phyloP scores from a whole-genome alignment of 2,113 vertebrate genomes.

The Myodes glareolus region DNA sequence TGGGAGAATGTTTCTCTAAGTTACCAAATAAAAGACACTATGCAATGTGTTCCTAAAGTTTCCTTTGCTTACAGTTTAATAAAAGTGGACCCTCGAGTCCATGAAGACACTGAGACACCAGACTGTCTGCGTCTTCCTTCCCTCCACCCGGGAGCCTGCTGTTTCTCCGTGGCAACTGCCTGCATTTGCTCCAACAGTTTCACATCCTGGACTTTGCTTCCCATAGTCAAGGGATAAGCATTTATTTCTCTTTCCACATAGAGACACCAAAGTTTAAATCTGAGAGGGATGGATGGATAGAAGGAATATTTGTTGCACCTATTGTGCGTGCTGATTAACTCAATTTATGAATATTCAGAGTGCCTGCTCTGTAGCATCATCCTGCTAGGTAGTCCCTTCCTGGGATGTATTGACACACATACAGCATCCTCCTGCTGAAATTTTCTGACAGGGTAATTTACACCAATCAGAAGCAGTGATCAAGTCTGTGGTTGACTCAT shows the following conservation, averaged over 20 bases:
- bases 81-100: neutral
- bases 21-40: slow-evolving; percentile 82
- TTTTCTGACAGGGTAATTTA: neutral
- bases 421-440: neutral
- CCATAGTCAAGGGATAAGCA: neutral
- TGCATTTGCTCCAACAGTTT: neutral
- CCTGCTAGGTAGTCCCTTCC: neutral
- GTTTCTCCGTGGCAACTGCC: neutral
- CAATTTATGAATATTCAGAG: neutral
- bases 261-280: slow-evolving; percentile 5
- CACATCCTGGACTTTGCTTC: neutral
- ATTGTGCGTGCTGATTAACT: neutral
- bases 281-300: neutral
- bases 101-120: neutral
- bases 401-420: neutral
- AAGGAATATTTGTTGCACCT: slow-evolving; percentile 22
- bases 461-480: neutral
- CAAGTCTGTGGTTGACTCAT: neutral
- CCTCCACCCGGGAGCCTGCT: neutral
- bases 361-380: neutral
- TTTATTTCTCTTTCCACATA: neutral
- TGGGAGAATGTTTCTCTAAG: slow-evolving; percentile 29
- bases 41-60: neutral
- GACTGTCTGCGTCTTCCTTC: neutral
- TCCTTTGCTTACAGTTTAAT: slow-evolving; percentile 2